Percentiles rank a stretch among this genome's conserved stretches.
phyloP scores from a whole-genome alignment of 37 sponge, comb jelly and placozoan species.

The Ephydatia muelleri region DNA sequence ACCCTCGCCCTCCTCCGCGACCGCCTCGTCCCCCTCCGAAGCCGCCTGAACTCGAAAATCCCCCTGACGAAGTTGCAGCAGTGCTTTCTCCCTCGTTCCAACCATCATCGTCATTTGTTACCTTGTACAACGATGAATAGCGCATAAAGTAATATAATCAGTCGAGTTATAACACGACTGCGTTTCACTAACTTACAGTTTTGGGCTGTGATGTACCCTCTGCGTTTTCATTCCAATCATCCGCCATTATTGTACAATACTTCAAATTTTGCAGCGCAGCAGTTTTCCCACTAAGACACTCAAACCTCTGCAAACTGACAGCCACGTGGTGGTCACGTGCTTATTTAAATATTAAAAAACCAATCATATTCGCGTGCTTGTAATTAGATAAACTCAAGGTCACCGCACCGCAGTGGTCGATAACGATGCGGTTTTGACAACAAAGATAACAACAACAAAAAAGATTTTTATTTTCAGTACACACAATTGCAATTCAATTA shows the following conservation, averaged over 20 bases:
- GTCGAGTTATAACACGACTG: too few species aligned
- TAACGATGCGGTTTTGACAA: background rate
- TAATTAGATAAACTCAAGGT: too few species aligned
- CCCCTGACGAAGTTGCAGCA: background rate
- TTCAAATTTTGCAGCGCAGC: background rate
- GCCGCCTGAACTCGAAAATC: background rate
- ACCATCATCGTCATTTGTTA: background rate
- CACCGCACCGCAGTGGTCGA: too few species aligned
- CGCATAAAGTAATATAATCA: too few species aligned
- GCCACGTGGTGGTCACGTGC: background rate
- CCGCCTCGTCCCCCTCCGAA: background rate
- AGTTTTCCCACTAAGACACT: background rate
- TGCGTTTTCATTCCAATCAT: background rate
- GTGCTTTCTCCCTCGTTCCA: background rate
- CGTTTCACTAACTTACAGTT: background rate
- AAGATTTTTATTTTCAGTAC: background rate
- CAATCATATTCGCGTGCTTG: background rate
- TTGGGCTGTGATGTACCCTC: background rate
- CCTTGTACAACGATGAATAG: background rate
- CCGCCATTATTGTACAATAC: background rate
- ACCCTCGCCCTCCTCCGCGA: background rate
- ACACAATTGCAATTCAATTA: background rate
- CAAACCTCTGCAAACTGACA: background rate
- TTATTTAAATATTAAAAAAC: background rate
- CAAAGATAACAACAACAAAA: background rate